A percentile compares a stretch with the other conserved stretches of the same genome.
These are phyloP conservation scores for Epinotia bilunana DNA, from an alignment of 2,888 invertebrate genomes.

Conservation along the genomic window DNA sequence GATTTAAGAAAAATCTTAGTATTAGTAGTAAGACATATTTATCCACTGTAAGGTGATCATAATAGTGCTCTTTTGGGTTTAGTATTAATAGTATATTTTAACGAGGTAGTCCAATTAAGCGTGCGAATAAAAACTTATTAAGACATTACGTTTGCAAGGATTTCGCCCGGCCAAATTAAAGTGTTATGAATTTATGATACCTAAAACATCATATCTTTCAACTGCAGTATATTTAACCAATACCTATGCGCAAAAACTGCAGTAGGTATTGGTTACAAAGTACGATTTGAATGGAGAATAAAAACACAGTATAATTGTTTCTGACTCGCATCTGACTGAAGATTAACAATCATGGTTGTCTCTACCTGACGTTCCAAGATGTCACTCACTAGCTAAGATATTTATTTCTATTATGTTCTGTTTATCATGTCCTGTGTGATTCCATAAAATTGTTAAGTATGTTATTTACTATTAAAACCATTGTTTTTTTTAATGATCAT, in stretches of 20 bases:
- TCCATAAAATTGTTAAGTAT: not conserved
- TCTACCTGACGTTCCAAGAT: not conserved
- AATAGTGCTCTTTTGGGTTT: no score
- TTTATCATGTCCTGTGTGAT: not conserved
- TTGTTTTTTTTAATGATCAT: no score
- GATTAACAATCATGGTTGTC: not conserved
- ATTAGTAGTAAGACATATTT: no score
- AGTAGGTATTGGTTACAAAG: not conserved
- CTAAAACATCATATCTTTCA: not conserved
- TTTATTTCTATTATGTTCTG: not conserved
- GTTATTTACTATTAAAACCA: no score
- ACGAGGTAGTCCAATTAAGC: no score
- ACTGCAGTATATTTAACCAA: not conserved
- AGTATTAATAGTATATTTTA: no score
- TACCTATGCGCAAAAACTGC: not conserved
- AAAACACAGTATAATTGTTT: not conserved
- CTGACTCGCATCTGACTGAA: not conserved
- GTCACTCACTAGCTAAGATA: not conserved
- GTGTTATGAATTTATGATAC: no score
- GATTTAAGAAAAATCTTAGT: not conserved
- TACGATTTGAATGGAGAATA: slow-evolving; percentile 6
- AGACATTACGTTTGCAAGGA: no score
- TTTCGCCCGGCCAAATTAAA: no score
- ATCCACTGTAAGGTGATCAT: no score
- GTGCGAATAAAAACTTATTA: no score